phyloP scores from a whole-genome alignment of 2,888 invertebrate species.

The Ophion slaviceki region DNA sequence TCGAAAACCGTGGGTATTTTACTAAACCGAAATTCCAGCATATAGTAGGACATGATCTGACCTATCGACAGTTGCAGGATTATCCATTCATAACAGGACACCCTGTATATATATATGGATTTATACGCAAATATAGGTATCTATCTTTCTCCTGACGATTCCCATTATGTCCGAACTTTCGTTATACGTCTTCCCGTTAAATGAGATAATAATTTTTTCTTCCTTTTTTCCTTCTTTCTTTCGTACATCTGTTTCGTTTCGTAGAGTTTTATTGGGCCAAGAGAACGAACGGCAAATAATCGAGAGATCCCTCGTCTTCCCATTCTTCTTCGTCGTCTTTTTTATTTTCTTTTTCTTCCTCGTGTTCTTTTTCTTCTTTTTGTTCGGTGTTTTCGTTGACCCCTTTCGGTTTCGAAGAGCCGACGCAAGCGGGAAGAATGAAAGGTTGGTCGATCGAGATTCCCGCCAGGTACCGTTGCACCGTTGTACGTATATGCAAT shows the following conservation, averaged over 20 bases:
- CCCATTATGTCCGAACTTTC: constrained; percentile 58
- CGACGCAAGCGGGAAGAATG: constrained; percentile 48
- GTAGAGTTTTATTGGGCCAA: constrained; percentile 47
- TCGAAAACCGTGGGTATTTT: too few relatives aligned
- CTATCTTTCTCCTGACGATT: constrained; percentile 43
- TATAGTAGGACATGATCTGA: too few relatives aligned
- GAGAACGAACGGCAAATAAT: constrained; percentile 29
- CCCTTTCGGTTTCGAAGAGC: constrained; percentile 61
- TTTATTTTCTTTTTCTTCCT: neutral
- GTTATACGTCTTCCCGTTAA: constrained; percentile 58
- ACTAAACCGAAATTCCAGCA: too few relatives aligned
- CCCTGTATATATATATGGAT: neutral
- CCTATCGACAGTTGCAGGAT: too few relatives aligned
- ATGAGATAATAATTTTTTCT: constrained; percentile 55
- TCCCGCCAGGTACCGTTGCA: constrained; percentile 66
- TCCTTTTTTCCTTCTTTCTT: constrained; percentile 11
- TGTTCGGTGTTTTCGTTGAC: constrained; percentile 36
- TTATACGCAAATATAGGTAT: neutral
- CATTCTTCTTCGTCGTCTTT: too few relatives aligned
- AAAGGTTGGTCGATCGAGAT: constrained; percentile 47
- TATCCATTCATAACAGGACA: too few relatives aligned
- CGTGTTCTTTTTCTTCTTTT: constrained; percentile 9
- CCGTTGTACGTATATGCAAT: neutral
- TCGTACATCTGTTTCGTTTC: constrained; percentile 7
- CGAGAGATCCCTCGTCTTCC: constrained; percentile 7